Percentiles rank a stretch among this genome's conserved stretches.
Conservation (phyloP, 1,140 invertebrate species). For the Polypedilum pembai region DNA sequence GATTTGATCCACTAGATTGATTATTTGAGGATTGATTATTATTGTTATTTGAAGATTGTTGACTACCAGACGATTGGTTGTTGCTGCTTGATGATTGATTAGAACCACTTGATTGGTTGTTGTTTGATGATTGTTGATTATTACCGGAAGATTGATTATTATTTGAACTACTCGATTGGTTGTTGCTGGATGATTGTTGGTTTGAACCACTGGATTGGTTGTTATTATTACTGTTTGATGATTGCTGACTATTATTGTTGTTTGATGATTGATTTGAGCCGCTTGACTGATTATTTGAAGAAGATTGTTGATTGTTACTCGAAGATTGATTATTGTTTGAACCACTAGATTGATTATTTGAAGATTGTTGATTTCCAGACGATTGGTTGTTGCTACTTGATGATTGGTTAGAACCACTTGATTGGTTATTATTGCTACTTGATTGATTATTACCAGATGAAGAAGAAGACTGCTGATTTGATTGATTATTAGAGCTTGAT, state of each 20-base stretch:
- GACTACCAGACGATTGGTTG: constrained; percentile 18
- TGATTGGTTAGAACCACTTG: constrained; percentile 29
- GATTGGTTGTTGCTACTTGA: not conserved
- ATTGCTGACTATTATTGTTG: constrained; percentile 23
- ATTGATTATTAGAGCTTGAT: constrained; percentile 25
- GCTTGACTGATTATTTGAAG: not conserved
- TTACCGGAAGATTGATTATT: too few relatives aligned
- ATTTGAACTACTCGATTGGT: not conserved
- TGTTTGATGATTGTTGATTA: constrained; percentile 29
- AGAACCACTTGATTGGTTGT: not conserved
- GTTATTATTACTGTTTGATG: constrained; percentile 27
- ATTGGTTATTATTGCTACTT: constrained; percentile 20
- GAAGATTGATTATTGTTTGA: constrained; percentile 32
- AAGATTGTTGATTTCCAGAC: not conserved
- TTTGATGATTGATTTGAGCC: not conserved
- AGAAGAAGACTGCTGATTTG: not conserved
- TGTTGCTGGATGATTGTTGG: constrained; percentile 28
- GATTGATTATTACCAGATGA: constrained; percentile 31
- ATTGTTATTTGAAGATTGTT: too few relatives aligned
- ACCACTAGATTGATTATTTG: constrained; percentile 29
- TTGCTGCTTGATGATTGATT: constrained; percentile 8
- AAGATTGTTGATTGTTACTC: constrained; percentile 4
- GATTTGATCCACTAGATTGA: constrained; percentile 32
- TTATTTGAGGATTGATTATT: too few relatives aligned
- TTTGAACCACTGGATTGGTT: constrained; percentile 29